Evolutionary conservation across 2,797 vertebrate genomes (phyloP).

Genomic region (Gymnothorax javanicus): DNA sequence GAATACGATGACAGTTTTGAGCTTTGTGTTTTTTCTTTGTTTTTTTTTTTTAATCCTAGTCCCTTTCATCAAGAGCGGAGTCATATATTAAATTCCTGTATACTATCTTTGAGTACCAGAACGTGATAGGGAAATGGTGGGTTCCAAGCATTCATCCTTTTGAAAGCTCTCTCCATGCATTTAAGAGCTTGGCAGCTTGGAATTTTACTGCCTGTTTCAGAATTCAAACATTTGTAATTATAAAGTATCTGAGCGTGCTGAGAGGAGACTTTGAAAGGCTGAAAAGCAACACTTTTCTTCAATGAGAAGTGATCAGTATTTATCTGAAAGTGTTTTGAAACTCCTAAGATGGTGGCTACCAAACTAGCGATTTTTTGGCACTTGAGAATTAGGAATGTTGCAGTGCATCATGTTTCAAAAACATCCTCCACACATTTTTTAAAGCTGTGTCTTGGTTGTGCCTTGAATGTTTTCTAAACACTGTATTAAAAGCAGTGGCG

Average conservation of each 20-base stretch:
- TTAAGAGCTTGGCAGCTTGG: not conserved
- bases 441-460: not conserved
- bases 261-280: not conserved
- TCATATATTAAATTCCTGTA: not conserved
- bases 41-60: not conserved
- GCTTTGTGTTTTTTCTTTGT: not conserved
- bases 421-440: not conserved
- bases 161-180: not conserved
- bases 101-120: not conserved
- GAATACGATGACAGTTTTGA: not conserved
- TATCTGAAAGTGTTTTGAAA: not conserved
- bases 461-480: too few relatives aligned
- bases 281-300: not conserved
- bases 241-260: not conserved
- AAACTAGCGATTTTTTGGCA: not conserved
- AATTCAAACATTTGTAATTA: not conserved
- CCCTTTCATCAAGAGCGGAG: not conserved
- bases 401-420: not conserved
- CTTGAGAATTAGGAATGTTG: not conserved
- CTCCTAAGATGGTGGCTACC: not conserved
- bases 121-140: not conserved
- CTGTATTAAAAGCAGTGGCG: not conserved
- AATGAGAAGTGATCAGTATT: not conserved
- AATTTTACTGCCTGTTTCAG: not conserved
- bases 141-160: not conserved